These are phyloP conservation scores for Aphaenogaster floridana DNA, from an alignment of 1,140 invertebrate species.

Conservation along the genomic window DNA sequence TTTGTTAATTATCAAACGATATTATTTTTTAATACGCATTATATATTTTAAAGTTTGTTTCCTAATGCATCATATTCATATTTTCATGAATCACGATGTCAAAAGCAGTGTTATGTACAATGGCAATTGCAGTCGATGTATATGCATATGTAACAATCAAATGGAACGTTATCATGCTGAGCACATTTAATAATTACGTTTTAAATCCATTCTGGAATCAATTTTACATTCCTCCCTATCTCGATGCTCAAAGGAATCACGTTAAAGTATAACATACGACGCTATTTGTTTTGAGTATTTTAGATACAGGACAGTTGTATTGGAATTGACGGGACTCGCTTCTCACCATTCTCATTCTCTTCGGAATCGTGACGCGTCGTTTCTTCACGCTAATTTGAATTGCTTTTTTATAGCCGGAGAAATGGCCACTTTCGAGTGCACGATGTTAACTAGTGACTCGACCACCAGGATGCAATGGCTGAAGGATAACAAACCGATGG, in stretches of 20 bases:
- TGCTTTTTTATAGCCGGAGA: slow-evolving; percentile 91
- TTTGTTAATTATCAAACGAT: not conserved
- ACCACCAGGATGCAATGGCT: slow-evolving; percentile 92
- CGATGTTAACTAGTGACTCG: slow-evolving; percentile 86
- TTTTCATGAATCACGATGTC: not conserved
- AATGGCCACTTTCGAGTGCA: slow-evolving; percentile 94
- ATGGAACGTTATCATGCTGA: not conserved
- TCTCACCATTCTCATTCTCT: not conserved
- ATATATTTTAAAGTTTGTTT: slow-evolving; percentile 12
- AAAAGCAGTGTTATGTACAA: slow-evolving; percentile 13
- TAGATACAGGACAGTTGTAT: slow-evolving; percentile 37
- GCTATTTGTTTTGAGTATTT: slow-evolving; percentile 7
- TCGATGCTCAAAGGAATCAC: not conserved
- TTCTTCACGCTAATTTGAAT: not conserved
- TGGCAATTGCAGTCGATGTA: slow-evolving; percentile 2
- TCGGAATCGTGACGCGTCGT: not conserved
- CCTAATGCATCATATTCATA: not conserved
- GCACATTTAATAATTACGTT: not conserved
- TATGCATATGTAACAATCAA: not conserved
- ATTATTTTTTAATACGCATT: not conserved
- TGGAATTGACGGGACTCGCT: slow-evolving; percentile 29
- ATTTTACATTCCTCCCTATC: not conserved
- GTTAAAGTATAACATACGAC: not conserved
- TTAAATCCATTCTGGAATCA: not conserved
- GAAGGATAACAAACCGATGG: slow-evolving; percentile 95